A percentile compares a stretch with the other conserved stretches of the same genome.
These are phyloP conservation scores for Callipepla californica DNA, from an alignment of 2,113 vertebrate genomes.

Conservation along the genomic window DNA sequence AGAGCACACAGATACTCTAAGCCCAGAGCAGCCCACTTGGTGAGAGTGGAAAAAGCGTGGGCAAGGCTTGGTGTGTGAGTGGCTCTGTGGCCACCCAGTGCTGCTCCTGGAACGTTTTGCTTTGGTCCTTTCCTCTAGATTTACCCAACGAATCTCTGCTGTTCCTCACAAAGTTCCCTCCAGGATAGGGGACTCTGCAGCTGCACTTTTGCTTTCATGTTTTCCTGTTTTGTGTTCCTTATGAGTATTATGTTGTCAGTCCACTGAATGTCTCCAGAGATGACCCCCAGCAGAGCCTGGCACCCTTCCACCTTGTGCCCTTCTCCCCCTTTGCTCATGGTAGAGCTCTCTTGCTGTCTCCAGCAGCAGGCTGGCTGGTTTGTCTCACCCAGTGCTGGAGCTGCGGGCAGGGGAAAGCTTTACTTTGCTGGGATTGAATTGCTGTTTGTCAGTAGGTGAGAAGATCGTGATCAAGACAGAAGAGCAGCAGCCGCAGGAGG, in stretches of 20 bases:
- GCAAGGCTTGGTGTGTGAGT: fast-evolving
- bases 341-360: not conserved
- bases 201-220: not conserved
- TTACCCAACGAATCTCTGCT: not conserved
- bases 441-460: not conserved
- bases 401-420: fast-evolving
- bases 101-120: not conserved
- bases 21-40: too few species aligned
- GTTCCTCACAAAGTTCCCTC: not conserved
- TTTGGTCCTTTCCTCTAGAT: not conserved
- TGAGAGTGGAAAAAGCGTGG: not conserved
- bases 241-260: not conserved
- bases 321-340: not conserved
- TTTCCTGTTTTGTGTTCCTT: not conserved
- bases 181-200: not conserved
- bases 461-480: conserved; percentile 48
- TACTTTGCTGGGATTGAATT: fast-evolving
- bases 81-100: not conserved
- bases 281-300: not conserved
- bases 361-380: fast-evolving
- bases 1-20: not conserved
- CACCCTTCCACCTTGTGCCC: not conserved
- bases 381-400: fast-evolving
- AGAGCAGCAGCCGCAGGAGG: conserved; percentile 47
- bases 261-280: fast-evolving